These are phyloP conservation scores for Ictidomys tridecemlineatus DNA, from an alignment of 2,113 vertebrate species.

Conservation along the genomic window DNA sequence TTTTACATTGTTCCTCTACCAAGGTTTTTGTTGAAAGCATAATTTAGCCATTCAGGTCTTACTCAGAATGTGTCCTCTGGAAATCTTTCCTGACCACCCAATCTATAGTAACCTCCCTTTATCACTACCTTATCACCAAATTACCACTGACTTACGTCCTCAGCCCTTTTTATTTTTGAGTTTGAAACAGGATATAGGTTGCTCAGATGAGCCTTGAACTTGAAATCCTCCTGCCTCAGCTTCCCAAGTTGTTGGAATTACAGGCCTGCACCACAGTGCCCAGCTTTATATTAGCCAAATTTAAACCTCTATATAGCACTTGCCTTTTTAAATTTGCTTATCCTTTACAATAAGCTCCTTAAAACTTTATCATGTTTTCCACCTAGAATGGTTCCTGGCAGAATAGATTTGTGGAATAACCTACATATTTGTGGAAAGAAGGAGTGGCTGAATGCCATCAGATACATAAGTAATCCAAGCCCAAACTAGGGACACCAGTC, in stretches of 20 bases:
- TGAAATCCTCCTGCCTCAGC: too few species aligned
- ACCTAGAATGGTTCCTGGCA: not conserved
- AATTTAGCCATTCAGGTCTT: not conserved
- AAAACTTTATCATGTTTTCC: not conserved
- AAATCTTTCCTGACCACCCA: not conserved
- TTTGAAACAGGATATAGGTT: too few species aligned
- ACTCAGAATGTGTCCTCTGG: not conserved
- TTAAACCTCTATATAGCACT: not conserved
- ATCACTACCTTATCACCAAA: not conserved
- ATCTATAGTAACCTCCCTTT: not conserved
- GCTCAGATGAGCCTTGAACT: too few species aligned
- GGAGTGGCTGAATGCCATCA: not conserved
- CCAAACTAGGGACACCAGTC: not conserved
- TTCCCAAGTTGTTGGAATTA: too few species aligned
- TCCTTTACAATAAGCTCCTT: not conserved
- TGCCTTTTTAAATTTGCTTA: not conserved
- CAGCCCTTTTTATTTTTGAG: too few species aligned
- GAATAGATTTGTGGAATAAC: not conserved
- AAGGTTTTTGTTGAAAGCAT: not conserved
- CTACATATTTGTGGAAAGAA: constrained; percentile 1
- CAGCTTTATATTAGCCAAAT: not conserved
- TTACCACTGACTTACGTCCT: not conserved
- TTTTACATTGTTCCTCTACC: not conserved
- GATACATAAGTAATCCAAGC: not conserved
- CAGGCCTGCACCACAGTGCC: too few species aligned